Percentiles rank a stretch among this genome's conserved stretches.
Conservation (phyloP, 2,797 vertebrate genomes). For the Onychomys leucogaster region DNA sequence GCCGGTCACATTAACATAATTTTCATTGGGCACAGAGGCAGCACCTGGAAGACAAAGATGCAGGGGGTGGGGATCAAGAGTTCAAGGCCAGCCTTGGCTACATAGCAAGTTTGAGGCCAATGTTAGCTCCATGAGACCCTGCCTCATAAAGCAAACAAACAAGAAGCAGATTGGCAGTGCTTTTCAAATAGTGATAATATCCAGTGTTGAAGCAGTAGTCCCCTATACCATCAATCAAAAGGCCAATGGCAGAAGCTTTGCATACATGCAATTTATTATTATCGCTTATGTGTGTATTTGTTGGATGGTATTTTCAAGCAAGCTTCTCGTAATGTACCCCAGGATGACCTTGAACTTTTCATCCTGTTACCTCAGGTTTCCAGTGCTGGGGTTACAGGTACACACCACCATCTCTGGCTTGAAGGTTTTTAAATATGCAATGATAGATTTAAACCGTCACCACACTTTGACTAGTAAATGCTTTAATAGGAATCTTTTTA, state of each 20-base stretch:
- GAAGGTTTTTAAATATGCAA: not conserved
- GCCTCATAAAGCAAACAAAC: not conserved
- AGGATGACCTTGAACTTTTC: not conserved
- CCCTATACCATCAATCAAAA: not conserved
- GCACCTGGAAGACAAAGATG: not conserved
- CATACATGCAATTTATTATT: not conserved
- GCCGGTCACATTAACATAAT: not conserved
- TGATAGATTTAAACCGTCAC: constrained; percentile 18
- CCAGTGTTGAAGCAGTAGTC: not conserved
- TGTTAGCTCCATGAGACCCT: not conserved
- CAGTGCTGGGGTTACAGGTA: not conserved
- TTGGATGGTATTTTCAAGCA: not conserved
- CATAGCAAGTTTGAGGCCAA: not conserved
- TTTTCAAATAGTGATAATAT: not conserved
- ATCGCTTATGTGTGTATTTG: not conserved
- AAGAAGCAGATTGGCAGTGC: no score
- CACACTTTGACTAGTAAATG: not conserved
- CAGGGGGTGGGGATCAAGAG: not conserved
- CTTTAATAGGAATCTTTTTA: constrained; percentile 18
- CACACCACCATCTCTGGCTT: not conserved
- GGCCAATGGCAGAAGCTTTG: not conserved
- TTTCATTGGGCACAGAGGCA: not conserved
- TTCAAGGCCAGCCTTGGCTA: not conserved
- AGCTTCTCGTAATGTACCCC: not conserved
- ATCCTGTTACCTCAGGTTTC: not conserved